Percentiles rank a stretch among this genome's conserved stretches.
Evolutionary conservation across 2,888 invertebrate genomes (phyloP).

Genomic region (Eumerus sabulonum): DNA sequence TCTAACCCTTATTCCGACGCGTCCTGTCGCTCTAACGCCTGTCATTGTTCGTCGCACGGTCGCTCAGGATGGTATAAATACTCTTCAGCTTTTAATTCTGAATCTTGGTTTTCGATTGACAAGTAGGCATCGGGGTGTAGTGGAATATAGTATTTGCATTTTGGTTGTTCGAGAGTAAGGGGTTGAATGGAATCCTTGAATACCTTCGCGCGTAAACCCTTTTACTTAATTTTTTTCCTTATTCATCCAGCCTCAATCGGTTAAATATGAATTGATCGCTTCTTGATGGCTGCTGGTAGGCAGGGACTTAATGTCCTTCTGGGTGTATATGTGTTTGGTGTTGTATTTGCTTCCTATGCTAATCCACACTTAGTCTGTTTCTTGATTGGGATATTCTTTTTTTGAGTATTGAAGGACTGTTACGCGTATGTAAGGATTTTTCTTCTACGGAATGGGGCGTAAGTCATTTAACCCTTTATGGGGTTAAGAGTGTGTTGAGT

Average conservation of each 20-base stretch:
- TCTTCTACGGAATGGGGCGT: constrained; percentile 11
- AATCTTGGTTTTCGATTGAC: constrained; percentile 55
- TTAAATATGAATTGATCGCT: constrained; percentile 65
- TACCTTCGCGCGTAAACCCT: constrained; percentile 61
- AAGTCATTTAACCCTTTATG: constrained; percentile 29
- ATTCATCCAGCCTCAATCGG: constrained; percentile 62
- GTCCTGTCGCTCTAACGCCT: not conserved
- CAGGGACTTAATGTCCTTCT: constrained; percentile 25
- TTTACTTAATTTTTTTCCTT: constrained; percentile 43
- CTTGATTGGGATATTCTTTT: constrained; percentile 30
- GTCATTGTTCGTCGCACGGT: constrained; percentile 44
- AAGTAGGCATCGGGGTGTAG: constrained; percentile 45
- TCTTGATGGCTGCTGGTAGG: not conserved
- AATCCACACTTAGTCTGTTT: constrained; percentile 68
- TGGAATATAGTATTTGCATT: constrained; percentile 48
- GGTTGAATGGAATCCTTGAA: constrained; percentile 51
- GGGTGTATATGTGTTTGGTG: constrained; percentile 12
- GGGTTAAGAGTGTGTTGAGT: constrained; percentile 15
- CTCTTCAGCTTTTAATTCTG: constrained; percentile 24
- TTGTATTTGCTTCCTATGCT: constrained; percentile 45
- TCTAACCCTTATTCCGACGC: constrained; percentile 45
- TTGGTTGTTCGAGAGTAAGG: constrained; percentile 12
- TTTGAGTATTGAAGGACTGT: constrained; percentile 33
- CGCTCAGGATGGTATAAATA: not conserved
- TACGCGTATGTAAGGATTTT: constrained; percentile 22